These are phyloP conservation scores for Papilio protenor DNA, from an alignment of 2,888 invertebrate species.

Conservation along the genomic window DNA sequence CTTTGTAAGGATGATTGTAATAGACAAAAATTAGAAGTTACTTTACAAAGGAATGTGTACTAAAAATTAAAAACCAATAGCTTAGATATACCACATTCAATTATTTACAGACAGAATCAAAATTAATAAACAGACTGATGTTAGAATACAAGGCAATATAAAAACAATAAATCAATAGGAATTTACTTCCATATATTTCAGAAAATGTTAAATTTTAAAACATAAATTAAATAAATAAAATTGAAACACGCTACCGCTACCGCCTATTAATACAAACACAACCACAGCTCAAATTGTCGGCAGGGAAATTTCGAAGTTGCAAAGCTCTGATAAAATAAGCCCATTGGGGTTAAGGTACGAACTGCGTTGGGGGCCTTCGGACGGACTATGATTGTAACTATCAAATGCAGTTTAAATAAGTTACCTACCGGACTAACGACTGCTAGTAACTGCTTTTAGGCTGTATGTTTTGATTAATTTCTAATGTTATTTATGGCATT, in stretches of 20 bases:
- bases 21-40: too few species aligned
- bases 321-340: constrained; percentile 65
- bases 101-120: too few species aligned
- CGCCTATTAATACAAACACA: neutral
- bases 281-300: constrained; percentile 64
- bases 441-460: constrained; percentile 24
- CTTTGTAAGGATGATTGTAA: neutral
- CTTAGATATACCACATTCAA: neutral
- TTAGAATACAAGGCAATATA: too few species aligned
- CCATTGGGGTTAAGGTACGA: constrained; percentile 58
- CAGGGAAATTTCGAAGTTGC: constrained; percentile 46
- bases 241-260: constrained; percentile 2
- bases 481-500: neutral
- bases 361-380: constrained; percentile 52
- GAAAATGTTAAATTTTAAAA: neutral
- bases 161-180: too few species aligned
- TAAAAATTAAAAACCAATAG: neutral
- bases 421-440: constrained; percentile 24
- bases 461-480: neutral
- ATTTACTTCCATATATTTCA: too few species aligned
- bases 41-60: neutral
- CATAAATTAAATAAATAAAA: neutral
- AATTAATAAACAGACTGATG: too few species aligned
- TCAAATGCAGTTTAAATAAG: constrained; percentile 41
- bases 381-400: constrained; percentile 41